Evolutionary conservation across 2,888 invertebrate genomes (phyloP), one percentile per base, ranked within the genome.

Genomic region (Drosophila phalerata): DNA sequence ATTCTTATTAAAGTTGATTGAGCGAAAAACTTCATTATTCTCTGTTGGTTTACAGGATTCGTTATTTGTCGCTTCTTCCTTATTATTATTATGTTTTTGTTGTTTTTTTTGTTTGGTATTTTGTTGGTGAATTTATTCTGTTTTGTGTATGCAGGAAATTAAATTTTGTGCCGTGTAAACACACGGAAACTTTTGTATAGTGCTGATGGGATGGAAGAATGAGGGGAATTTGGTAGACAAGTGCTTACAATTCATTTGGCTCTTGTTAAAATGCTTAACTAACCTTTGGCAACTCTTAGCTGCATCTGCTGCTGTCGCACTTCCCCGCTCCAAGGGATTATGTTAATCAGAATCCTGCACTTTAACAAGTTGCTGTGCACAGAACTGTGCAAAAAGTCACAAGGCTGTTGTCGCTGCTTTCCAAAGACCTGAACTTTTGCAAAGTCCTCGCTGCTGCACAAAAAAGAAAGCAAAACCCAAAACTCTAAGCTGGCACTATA

Each of bases 1-100:
- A 88, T 85, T 85, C 81, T 77, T 81, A 89, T 88, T 85, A 89
- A 86, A 86, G 77, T 88, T 89, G 90, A 86, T 88, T 86, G 89
- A 88, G 90, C 85, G 87, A 72, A 83, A 89, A 89, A 85, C 85
- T 89, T 85, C 89, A 88, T 85, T 85, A 85, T 69, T 73, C 58
- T 68, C 56, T 32, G 74, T 61, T 73, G 74, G 64, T 57, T 69
- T 68, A 49, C 70, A 65, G 63, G 40, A 71, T 37, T 52, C 57
- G 55, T 69, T 72, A 62, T 64, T 47, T 43, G 53, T 57, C 47
- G 49, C 55, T 43, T 43, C 70, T 62, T 61, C 15, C 42, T 48
- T 64, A 28, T 4, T 22, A 22, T 22, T 22, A n/a, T n/a, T n/a
- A n/a, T 22, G 4, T 22, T 22, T 22, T 22, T 22, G 19, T 19